Conservation (phyloP, 2,113 vertebrate species). For the Rhea pennata region DNA sequence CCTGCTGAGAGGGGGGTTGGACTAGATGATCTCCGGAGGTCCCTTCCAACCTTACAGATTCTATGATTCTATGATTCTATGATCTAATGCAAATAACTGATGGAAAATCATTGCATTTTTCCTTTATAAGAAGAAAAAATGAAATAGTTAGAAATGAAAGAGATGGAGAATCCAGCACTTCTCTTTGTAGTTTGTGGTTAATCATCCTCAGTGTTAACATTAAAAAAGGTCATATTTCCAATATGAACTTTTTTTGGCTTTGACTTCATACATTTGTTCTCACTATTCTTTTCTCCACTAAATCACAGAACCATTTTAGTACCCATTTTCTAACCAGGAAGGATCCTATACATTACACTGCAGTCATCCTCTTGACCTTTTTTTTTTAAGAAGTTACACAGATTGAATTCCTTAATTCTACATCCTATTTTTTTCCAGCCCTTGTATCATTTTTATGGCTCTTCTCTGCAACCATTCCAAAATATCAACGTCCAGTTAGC, state of each 20-base stretch:
- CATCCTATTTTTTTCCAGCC: not conserved
- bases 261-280: slow-evolving; percentile 43
- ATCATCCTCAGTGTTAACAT: slow-evolving; percentile 14
- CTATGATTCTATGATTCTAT: too few species aligned
- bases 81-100: not conserved
- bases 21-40: too few species aligned
- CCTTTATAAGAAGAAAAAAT: slow-evolving; percentile 15
- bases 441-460: not conserved
- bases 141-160: slow-evolving; percentile 36
- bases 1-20: too few species aligned
- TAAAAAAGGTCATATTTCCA: not conserved
- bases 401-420: not conserved
- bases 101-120: slow-evolving; percentile 9
- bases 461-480: not conserved
- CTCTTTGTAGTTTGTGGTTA: slow-evolving; percentile 43
- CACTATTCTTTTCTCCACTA: slow-evolving; percentile 18
- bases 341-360: not conserved
- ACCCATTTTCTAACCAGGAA: slow-evolving; percentile 5
- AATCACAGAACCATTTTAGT: slow-evolving; percentile 22
- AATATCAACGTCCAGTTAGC: not conserved
- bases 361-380: slow-evolving; percentile 1
- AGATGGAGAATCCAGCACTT: not conserved
- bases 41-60: too few species aligned
- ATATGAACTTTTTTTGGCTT: slow-evolving; percentile 53
- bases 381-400: not conserved